These are phyloP conservation scores for Mormyrus lacerda DNA, from an alignment of 2,113 vertebrate genomes.

Conservation along the genomic window DNA sequence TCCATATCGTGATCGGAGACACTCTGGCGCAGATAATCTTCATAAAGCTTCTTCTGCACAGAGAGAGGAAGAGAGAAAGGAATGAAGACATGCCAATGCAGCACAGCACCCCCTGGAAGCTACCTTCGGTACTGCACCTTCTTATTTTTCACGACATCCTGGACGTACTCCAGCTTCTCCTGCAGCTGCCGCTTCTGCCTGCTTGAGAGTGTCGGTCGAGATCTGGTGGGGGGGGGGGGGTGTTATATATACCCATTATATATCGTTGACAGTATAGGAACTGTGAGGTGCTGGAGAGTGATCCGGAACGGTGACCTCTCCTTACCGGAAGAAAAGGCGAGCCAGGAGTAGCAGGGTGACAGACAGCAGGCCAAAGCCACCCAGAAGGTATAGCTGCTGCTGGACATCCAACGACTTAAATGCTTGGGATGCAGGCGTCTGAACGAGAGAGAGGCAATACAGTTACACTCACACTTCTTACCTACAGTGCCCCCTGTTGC, in stretches of 20 bases:
- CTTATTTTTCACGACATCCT: conserved; percentile 64
- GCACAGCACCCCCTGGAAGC: neutral
- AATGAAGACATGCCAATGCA: neutral
- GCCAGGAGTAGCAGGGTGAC: conserved; percentile 61
- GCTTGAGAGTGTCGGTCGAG: conserved; percentile 29
- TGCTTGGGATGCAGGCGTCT: conserved; percentile 50
- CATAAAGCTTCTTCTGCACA: neutral
- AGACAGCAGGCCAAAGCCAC: conserved; percentile 56
- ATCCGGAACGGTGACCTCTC: neutral
- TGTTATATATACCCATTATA: neutral
- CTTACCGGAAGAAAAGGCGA: conserved; percentile 60
- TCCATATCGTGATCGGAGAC: neutral
- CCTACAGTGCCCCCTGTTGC: neutral
- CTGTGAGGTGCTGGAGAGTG: neutral
- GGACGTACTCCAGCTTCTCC: conserved; percentile 63
- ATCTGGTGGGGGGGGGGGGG: neutral
- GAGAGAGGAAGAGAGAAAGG: neutral
- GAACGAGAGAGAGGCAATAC: neutral
- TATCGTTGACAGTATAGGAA: neutral
- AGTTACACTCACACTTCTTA: neutral
- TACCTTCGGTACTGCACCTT: conserved; percentile 51
- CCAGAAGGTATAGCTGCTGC: conserved; percentile 52
- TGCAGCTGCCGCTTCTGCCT: conserved; percentile 66
- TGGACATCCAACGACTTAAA: conserved; percentile 53
- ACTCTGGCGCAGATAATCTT: neutral